Evolutionary conservation across 2,888 invertebrate genomes (phyloP), one percentile per base, ranked within the genome.

Genomic region (Alloplasta piceator): DNA sequence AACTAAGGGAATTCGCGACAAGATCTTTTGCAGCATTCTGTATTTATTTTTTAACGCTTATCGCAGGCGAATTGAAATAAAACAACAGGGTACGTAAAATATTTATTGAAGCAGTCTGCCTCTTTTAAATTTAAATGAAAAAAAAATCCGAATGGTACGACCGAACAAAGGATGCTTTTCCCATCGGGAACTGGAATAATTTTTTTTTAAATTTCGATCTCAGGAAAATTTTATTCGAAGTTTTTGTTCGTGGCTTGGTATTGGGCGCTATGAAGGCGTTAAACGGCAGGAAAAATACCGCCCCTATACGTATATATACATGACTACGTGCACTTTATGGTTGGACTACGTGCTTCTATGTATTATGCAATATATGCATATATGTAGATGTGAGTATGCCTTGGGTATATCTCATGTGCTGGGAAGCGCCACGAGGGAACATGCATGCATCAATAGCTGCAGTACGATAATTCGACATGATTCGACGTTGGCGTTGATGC

Each of bases 381-480:
- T 39, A 50, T 39, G 12, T 58, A 36, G 9, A 58, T 39, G n/a
- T n/a, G 36, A 9, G 9, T 0, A 36, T n/a, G 38, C 12, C 14
- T 64, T 64, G 6, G 36, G 26, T 12, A 50, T 39, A 36, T 10
- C 52, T 39, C 6, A n/a, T 64, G 4, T 12, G 46, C 52, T 46
- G 70, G 36, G 36, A 6, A 46, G 39, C 38, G 41, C 43, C 55
- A 10, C 16, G 12, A n/a, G 9, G 26, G 10, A 9, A 41, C 50
- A 26, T 39, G 41, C 55, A 77, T 55, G 64, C 58, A 64, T 39
- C 50, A 60, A 36, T 52, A 58, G 38, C 56, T 48, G 36, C 56
- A 48, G 68, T 12, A 12, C 43, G 52, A 70, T 74, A 70, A 74
- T 79, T 70, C 55, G 58, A 64, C 70, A 41, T 64, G 58, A 43